Base-by-base conservation (phyloP, 1,140 invertebrate genomes). In the Brachionus paranguensis region DNA sequence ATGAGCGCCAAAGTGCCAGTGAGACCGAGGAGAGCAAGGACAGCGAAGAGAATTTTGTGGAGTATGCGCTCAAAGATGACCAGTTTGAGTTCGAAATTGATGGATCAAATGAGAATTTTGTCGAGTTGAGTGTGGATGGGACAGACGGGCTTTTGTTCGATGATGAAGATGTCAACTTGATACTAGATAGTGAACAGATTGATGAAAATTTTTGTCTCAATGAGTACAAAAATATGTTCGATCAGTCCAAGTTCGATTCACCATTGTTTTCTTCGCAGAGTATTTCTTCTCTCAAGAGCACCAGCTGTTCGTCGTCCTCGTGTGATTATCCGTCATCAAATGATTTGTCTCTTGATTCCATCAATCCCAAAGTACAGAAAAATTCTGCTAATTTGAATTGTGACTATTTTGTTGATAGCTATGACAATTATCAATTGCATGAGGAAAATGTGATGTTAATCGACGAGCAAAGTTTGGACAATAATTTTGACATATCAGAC, bases 71-170 rank as follows among this genome's bases (percentile, higher is more conserved):
- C 8, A 76, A 76, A 53, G 70, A 79, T 43, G 37, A 68, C 60
- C 78, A 81, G 14, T 81, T 81, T 64, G 78, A 81, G 8, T 81
- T 81, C 24, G 78, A 81, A 47, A 11, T 81, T 45, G 50, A 41
- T 68, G 33, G 33, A n/a, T 68, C 78, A 50, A 29, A 81, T 45
- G 33, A 41, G n/a, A 45, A 81, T 45, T 29, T 81, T 43, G 43
- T 81, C 33, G 78, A 81, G 43, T 27, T 81, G 12, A 81, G 78
- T 81, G 78, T 81, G 2, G 78, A 81, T 68, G 78, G 43, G 3
- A 72, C 68, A 27, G 78, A 81, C 11, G 53, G 53, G 33, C 60
- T 81, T n/a, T 3, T 81, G 12, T 68, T 45, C 53, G 78, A 81
- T n/a, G 78, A 81, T 14, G 78, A 81, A 20, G 78, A 81, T 47